These are phyloP conservation scores for Paradisaea rubra DNA, from an alignment of 2,113 vertebrate genomes.

Conservation along the genomic window DNA sequence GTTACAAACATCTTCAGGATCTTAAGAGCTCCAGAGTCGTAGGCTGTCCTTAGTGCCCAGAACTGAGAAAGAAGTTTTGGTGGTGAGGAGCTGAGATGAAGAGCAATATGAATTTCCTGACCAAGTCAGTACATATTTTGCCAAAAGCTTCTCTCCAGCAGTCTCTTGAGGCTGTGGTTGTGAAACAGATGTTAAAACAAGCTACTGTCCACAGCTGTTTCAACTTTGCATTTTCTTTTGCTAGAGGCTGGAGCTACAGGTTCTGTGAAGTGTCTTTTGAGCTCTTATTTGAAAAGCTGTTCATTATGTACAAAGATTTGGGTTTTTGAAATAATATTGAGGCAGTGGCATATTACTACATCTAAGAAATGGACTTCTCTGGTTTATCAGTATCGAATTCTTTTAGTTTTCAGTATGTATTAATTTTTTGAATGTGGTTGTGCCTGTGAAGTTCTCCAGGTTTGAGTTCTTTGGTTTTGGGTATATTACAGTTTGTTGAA, in stretches of 20 bases:
- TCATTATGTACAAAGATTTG: neutral
- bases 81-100: neutral
- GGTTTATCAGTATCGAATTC: neutral
- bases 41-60: neutral
- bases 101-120: neutral
- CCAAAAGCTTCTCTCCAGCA: neutral
- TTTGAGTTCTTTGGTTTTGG: neutral
- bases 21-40: neutral
- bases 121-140: neutral
- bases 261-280: neutral
- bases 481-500: neutral
- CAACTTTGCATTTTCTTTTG: neutral
- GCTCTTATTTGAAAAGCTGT: neutral
- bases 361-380: neutral
- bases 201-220: neutral
- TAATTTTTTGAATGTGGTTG: neutral
- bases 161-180: neutral
- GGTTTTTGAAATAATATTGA: neutral
- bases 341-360: neutral
- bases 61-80: neutral
- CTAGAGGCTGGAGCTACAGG: neutral
- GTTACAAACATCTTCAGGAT: neutral
- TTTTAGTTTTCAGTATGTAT: neutral
- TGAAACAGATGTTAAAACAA: neutral
- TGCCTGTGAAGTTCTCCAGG: neutral